Conservation (phyloP, 37 sponge, comb jelly and placozoan genomes). For the Aphrocallistes beatrix region DNA sequence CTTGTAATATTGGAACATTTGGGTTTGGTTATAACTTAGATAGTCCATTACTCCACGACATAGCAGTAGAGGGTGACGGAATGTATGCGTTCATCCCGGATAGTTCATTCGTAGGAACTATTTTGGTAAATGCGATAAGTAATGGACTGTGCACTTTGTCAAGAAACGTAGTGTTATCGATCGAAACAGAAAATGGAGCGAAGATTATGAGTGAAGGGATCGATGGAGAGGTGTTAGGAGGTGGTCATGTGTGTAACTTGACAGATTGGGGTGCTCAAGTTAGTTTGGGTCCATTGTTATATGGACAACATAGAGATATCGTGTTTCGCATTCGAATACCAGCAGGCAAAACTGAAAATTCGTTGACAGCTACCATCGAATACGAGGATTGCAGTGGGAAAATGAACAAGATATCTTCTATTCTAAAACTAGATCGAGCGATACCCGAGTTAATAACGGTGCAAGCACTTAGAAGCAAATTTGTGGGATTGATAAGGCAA, state of each 20-base stretch:
- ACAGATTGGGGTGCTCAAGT: too few species aligned
- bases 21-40: slow-evolving; percentile 1
- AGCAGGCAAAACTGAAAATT: too few species aligned
- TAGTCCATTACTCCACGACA: background rate
- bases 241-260: too few species aligned
- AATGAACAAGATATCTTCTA: too few species aligned
- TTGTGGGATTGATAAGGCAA: too few species aligned
- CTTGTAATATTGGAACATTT: background rate
- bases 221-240: background rate
- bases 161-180: background rate
- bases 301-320: background rate
- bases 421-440: too few species aligned
- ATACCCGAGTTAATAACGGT: too few species aligned
- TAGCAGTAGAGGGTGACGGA: background rate
- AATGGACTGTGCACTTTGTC: background rate
- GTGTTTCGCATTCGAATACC: background rate
- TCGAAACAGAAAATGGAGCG: background rate
- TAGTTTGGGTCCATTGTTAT: background rate
- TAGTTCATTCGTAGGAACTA: background rate
- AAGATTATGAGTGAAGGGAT: background rate
- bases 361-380: too few species aligned
- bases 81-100: slow-evolving; percentile 3
- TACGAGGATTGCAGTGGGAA: too few species aligned
- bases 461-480: too few species aligned
- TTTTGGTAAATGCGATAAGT: background rate